phyloP scores from a whole-genome alignment of 2,797 vertebrate species.

The Synanceia verrucosa region DNA sequence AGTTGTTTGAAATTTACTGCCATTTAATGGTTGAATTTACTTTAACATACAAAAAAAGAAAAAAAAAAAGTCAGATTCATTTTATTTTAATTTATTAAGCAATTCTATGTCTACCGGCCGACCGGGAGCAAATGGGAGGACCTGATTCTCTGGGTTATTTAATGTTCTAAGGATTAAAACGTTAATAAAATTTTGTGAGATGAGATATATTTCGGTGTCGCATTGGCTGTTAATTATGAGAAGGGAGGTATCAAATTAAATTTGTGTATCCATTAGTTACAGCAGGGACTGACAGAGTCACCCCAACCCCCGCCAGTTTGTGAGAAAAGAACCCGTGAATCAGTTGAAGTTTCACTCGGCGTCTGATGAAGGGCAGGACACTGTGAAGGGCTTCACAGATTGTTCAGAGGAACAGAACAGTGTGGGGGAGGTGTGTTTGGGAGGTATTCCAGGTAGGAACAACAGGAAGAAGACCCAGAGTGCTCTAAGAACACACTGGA shows the following conservation, averaged over 20 bases:
- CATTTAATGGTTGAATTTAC: not conserved
- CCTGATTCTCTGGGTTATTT: conserved; percentile 34
- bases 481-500: not conserved
- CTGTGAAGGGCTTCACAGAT: conserved; percentile 49
- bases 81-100: conserved; percentile 26
- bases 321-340: conserved; percentile 56
- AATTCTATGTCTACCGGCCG: conserved; percentile 13
- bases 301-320: no score
- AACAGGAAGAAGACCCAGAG: not conserved
- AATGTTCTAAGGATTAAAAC: conserved; percentile 36
- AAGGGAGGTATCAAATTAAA: conserved; percentile 50
- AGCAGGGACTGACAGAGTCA: conserved; percentile 41
- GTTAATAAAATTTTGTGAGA: conserved; percentile 32
- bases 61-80: not conserved
- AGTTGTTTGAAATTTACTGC: not conserved
- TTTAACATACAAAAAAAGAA: conserved; percentile 6
- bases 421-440: not conserved
- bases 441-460: not conserved
- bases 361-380: conserved; percentile 48
- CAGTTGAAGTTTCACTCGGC: conserved; percentile 50
- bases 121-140: not conserved
- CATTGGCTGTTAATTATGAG: conserved; percentile 62
- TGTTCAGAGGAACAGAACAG: conserved; percentile 37
- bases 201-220: conserved; percentile 37
- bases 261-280: conserved; percentile 59